These are phyloP conservation scores for Gymnorhina tibicen DNA, from an alignment of 2,113 vertebrate species.

Conservation along the genomic window DNA sequence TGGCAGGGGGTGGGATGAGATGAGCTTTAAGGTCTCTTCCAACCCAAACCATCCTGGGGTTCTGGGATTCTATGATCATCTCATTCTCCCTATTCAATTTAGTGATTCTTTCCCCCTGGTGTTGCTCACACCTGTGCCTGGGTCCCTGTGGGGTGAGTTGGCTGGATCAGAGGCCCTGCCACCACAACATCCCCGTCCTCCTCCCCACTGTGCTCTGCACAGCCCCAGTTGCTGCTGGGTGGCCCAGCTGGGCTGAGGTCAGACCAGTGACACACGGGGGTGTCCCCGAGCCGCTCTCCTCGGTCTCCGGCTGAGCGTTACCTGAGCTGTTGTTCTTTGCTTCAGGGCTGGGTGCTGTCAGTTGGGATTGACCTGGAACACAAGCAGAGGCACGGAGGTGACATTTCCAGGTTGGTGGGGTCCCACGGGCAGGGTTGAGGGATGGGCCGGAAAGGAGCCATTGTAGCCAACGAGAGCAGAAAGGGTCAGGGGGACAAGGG, in stretches of 20 bases:
- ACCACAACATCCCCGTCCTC: not conserved
- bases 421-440: not conserved
- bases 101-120: too few species aligned
- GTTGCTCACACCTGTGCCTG: not conserved
- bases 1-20: not conserved
- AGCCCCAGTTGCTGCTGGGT: not conserved
- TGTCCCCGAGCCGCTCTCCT: not conserved
- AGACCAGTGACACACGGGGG: not conserved
- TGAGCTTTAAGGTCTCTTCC: not conserved
- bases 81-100: not conserved
- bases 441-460: not conserved
- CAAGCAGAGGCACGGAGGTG: not conserved
- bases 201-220: not conserved
- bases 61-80: not conserved
- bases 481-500: not conserved
- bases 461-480: not conserved
- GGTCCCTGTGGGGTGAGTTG: not conserved
- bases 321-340: slow-evolving; percentile 2
- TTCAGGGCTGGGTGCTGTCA: not conserved
- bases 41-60: not conserved
- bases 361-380: slow-evolving; percentile 1
- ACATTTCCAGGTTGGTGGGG: not conserved
- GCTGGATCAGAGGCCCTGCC: not conserved
- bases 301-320: not conserved
- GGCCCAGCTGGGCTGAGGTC: not conserved